Evolutionary conservation across 2,113 vertebrate genomes (phyloP).

Genomic region (Sula dactylatra): DNA sequence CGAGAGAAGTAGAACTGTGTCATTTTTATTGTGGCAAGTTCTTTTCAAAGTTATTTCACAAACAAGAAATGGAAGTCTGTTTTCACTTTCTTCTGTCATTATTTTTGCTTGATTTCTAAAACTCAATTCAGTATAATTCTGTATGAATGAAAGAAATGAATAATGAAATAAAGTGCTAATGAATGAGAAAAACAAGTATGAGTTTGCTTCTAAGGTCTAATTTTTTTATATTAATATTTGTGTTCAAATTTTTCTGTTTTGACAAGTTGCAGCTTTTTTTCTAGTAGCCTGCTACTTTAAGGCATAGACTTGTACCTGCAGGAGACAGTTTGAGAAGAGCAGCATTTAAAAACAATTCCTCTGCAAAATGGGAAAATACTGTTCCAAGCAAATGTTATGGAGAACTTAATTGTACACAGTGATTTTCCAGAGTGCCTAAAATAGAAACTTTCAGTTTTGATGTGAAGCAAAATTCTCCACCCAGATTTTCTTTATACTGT

Average conservation of each 20-base stretch:
- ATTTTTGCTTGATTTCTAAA: neutral
- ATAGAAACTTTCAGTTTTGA: neutral
- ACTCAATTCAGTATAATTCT: neutral
- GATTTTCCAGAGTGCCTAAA: neutral
- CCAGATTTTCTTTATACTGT: neutral
- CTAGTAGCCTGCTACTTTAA: neutral
- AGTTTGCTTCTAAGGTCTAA: neutral
- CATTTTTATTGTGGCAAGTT: neutral
- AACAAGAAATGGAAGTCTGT: neutral
- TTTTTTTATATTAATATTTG: neutral
- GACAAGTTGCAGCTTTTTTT: neutral
- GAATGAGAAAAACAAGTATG: neutral
- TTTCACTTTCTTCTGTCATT: neutral
- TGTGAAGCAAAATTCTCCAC: neutral
- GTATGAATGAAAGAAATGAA: no score
- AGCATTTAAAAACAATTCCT: slow-evolving; percentile 2
- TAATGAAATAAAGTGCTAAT: neutral
- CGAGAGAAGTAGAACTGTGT: neutral
- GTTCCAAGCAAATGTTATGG: neutral
- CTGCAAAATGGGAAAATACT: neutral
- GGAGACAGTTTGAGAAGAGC: neutral
- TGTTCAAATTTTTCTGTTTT: neutral
- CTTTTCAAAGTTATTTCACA: neutral
- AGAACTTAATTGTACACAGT: neutral
- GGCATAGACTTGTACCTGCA: neutral